Conservation (phyloP, 2,797 vertebrate genomes). For the Thaleichthys pacificus region DNA sequence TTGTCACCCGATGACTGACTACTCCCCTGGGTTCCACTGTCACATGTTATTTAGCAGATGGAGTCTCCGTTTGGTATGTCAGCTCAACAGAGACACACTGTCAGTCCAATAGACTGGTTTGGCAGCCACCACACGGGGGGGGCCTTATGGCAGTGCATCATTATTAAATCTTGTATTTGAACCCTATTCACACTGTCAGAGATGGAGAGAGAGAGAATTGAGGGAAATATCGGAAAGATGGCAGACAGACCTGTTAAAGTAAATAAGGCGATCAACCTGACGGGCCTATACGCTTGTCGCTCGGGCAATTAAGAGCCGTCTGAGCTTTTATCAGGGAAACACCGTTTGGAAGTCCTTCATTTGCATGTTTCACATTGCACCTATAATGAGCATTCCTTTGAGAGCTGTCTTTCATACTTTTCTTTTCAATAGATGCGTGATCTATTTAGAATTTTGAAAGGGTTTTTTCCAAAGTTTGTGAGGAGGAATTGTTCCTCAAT, state of each 20-base stretch:
- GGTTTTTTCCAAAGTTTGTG: background rate
- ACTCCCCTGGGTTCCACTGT: conserved; percentile 15
- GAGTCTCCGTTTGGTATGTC: conserved; percentile 37
- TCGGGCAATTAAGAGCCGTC: background rate
- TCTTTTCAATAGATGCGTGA: conserved; percentile 6
- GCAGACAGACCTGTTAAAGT: conserved; percentile 6
- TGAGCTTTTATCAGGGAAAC: background rate
- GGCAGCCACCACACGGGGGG: conserved; percentile 53
- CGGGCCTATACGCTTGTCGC: conserved; percentile 1
- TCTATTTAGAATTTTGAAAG: background rate
- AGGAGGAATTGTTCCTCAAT: background rate
- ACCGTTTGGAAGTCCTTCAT: background rate
- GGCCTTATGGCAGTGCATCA: conserved; percentile 45
- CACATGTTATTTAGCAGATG: conserved; percentile 38
- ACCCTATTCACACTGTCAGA: conserved; percentile 9
- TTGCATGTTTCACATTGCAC: conserved; percentile 2
- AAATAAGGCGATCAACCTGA: conserved; percentile 9
- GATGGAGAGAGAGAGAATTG: background rate
- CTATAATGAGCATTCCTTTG: conserved; percentile 1
- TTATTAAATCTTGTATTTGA: conserved; percentile 34
- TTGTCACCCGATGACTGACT: conserved; percentile 27
- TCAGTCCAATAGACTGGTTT: conserved; percentile 40
- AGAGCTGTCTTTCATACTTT: conserved; percentile 1
- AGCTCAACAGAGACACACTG: conserved; percentile 26
- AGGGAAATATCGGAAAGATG: background rate